A percentile compares a stretch with the other conserved stretches of the same genome.
Conservation (phyloP, 2,797 vertebrate genomes). For the Coregonus sp. region DNA sequence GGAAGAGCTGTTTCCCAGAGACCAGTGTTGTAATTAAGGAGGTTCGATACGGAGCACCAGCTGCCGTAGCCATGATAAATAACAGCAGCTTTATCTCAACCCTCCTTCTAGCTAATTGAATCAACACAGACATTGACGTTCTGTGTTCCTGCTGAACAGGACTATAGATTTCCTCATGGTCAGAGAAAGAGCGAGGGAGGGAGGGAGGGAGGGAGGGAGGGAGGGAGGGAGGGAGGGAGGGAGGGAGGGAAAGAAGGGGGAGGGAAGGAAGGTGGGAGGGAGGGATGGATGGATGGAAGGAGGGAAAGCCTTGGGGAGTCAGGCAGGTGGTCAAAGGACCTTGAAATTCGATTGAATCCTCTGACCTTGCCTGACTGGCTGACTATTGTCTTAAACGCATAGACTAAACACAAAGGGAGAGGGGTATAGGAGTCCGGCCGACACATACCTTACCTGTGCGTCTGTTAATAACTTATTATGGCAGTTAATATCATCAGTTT, state of each 20-base stretch:
- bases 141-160: conserved; percentile 57
- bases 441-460: background rate
- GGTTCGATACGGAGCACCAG: conserved; percentile 62
- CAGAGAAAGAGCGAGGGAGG: conserved; percentile 20
- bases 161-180: conserved; percentile 60
- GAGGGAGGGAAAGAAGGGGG: conserved; percentile 38
- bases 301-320: conserved; percentile 40
- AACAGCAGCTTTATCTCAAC: conserved; percentile 74
- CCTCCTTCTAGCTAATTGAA: conserved; percentile 70
- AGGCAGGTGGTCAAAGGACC: conserved; percentile 44
- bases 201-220: background rate
- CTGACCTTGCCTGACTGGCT: conserved; percentile 41
- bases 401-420: conserved; percentile 18
- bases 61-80: conserved; percentile 73
- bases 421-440: background rate
- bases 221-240: conserved; percentile 11
- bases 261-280: background rate
- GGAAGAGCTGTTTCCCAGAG: conserved; percentile 72
- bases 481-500: too few species aligned
- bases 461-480: background rate
- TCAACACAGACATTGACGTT: conserved; percentile 69
- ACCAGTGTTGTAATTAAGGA: conserved; percentile 73
- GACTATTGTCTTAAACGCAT: conserved; percentile 3
- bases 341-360: conserved; percentile 32
- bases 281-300: conserved; percentile 36